phyloP scores from a whole-genome alignment of 2,113 vertebrate genomes.

The Pristiophorus japonicus region DNA sequence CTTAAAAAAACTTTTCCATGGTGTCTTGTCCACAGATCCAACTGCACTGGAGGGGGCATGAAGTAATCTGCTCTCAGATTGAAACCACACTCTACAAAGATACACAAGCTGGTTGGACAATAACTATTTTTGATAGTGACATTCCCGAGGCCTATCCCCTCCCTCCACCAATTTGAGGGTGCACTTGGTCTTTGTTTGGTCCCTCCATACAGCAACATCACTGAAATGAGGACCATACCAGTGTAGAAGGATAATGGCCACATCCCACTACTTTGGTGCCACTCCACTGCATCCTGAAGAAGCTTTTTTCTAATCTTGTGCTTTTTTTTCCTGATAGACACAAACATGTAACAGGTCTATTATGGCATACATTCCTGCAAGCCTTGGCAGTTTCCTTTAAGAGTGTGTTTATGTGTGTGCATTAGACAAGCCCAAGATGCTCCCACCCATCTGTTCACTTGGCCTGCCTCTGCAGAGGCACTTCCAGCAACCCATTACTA shows the following conservation, averaged over 20 bases:
- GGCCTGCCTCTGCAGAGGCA: neutral
- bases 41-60: neutral
- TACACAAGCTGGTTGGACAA: neutral
- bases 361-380: neutral
- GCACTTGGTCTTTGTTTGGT: neutral
- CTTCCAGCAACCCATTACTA: neutral
- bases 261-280: neutral
- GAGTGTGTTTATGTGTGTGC: neutral
- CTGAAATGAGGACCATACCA: neutral
- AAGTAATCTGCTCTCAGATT: neutral
- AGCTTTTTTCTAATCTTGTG: neutral
- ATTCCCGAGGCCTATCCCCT: neutral
- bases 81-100: neutral
- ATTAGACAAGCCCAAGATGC: neutral
- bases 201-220: neutral
- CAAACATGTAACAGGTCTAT: neutral
- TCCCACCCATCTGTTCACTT: neutral
- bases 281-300: neutral
- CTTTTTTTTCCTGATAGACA: neutral
- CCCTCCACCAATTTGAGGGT: neutral
- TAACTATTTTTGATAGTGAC: neutral
- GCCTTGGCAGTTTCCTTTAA: neutral
- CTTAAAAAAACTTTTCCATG: neutral
- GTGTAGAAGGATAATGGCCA: neutral
- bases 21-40: neutral